A percentile compares a stretch with the other conserved stretches of the same genome.
Conservation (phyloP, 2,888 invertebrate species). For the Parthenolecanium corni region DNA sequence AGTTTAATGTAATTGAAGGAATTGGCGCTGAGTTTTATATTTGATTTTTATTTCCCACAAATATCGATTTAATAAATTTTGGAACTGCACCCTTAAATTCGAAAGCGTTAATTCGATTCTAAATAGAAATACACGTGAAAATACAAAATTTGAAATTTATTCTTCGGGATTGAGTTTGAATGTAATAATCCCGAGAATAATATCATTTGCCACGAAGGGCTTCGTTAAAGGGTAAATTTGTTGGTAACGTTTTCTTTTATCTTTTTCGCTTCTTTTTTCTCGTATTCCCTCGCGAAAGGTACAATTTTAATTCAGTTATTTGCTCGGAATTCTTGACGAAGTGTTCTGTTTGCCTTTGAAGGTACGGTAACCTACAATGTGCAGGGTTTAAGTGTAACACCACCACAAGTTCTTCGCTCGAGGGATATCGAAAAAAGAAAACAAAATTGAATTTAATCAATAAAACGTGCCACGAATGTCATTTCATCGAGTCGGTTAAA, state of each 20-base stretch:
- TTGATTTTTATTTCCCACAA: no score
- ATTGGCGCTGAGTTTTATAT: no score
- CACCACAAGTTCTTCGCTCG: conserved; percentile 2
- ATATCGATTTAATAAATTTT: no score
- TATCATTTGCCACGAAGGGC: conserved; percentile 6
- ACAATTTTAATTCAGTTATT: conserved; percentile 19
- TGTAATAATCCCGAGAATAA: conserved; percentile 4
- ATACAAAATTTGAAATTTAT: no score
- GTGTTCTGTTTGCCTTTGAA: conserved; percentile 7
- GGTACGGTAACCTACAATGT: neutral
- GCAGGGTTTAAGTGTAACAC: conserved; percentile 2
- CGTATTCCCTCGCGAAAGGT: neutral
- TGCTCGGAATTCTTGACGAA: conserved; percentile 20
- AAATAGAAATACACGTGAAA: no score
- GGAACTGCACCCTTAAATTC: no score
- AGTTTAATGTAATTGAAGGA: no score
- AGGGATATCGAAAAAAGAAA: conserved; percentile 2
- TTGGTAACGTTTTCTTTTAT: neutral
- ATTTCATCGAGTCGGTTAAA: neutral
- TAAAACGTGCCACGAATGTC: conserved; percentile 3
- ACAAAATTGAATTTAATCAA: conserved; percentile 19
- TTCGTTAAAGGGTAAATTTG: neutral
- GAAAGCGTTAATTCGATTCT: no score
- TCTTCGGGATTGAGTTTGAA: no score
- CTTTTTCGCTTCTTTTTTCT: neutral